These are phyloP conservation scores for Meleagris gallopavo DNA, from an alignment of 2,113 vertebrate species.

Conservation along the genomic window DNA sequence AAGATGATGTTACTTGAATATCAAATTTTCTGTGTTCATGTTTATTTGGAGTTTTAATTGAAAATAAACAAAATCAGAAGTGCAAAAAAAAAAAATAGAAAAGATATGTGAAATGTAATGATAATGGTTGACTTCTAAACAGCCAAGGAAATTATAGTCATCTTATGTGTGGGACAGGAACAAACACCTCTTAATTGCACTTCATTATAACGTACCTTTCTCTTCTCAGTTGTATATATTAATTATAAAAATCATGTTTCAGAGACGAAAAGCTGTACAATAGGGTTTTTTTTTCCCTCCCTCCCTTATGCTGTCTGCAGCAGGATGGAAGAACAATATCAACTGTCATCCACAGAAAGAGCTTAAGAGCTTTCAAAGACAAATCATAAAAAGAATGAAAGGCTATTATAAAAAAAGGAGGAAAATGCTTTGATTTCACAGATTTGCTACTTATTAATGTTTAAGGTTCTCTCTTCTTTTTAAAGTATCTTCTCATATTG, in stretches of 20 bases:
- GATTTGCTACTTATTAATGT: conserved; percentile 83
- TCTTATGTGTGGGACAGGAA: conserved; percentile 82
- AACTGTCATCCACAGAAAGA: conserved; percentile 84
- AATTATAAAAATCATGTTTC: conserved; percentile 88
- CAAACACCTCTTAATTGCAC: conserved; percentile 89
- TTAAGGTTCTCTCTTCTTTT: conserved; percentile 82
- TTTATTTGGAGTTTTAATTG: conserved; percentile 79
- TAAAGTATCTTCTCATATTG: conserved; percentile 76
- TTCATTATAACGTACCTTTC: conserved; percentile 88
- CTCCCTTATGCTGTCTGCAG: conserved; percentile 83
- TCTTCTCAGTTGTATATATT: conserved; percentile 87
- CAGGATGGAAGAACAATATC: conserved; percentile 86
- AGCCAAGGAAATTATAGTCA: conserved; percentile 86
- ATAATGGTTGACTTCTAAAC: conserved; percentile 86
- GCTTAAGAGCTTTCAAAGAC: conserved; percentile 85
- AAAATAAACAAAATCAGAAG: conserved; percentile 83
- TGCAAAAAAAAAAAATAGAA: conserved; percentile 57
- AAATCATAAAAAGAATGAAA: conserved; percentile 90
- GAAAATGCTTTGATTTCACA: conserved; percentile 83
- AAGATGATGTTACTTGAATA: conserved; percentile 76
- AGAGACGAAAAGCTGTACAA: conserved; percentile 80
- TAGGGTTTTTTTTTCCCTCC: conserved; percentile 65
- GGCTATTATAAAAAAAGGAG: conserved; percentile 81
- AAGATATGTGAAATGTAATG: conserved; percentile 81
- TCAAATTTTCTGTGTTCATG: conserved; percentile 70